A percentile compares a stretch with the other conserved stretches of the same genome.
Evolutionary conservation across 2,888 invertebrate species (phyloP).

Genomic region (Nycteola revayana): DNA sequence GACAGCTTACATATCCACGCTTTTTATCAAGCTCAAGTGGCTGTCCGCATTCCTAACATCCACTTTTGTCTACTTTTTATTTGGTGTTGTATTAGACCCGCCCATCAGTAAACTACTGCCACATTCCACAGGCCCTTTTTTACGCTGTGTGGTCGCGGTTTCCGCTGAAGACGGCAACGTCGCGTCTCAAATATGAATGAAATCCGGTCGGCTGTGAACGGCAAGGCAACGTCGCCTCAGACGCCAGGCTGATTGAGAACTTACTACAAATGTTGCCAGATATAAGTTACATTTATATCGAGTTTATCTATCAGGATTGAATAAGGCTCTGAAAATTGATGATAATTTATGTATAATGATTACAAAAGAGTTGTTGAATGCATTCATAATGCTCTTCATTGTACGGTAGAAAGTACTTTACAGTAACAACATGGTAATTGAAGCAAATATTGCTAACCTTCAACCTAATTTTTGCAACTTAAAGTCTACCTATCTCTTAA

Average conservation of each 20-base stretch:
- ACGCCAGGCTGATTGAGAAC: constrained; percentile 78
- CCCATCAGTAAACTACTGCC: constrained; percentile 75
- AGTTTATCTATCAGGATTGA: too few species aligned
- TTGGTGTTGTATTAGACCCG: constrained; percentile 68
- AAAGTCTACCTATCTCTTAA: too few species aligned
- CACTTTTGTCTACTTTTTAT: constrained; percentile 64
- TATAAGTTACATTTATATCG: too few species aligned
- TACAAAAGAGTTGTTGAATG: too few species aligned
- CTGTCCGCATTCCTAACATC: constrained; percentile 68
- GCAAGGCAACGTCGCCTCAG: constrained; percentile 77
- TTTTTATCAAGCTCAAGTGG: constrained; percentile 34
- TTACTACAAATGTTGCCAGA: constrained; percentile 49
- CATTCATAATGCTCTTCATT: too few species aligned
- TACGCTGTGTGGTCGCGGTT: constrained; percentile 81
- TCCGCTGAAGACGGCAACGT: constrained; percentile 80
- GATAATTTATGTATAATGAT: too few species aligned
- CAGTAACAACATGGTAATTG: too few species aligned
- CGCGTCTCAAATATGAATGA: constrained; percentile 81
- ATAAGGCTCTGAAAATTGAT: too few species aligned
- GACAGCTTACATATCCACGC: not conserved
- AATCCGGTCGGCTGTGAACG: constrained; percentile 75
- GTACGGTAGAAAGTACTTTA: too few species aligned
- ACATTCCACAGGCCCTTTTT: constrained; percentile 79
- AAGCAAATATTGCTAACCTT: too few species aligned
- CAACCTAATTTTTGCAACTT: too few species aligned